Evolutionary conservation across 2,113 vertebrate genomes (phyloP).

Genomic region (Phocoena sinus): DNA sequence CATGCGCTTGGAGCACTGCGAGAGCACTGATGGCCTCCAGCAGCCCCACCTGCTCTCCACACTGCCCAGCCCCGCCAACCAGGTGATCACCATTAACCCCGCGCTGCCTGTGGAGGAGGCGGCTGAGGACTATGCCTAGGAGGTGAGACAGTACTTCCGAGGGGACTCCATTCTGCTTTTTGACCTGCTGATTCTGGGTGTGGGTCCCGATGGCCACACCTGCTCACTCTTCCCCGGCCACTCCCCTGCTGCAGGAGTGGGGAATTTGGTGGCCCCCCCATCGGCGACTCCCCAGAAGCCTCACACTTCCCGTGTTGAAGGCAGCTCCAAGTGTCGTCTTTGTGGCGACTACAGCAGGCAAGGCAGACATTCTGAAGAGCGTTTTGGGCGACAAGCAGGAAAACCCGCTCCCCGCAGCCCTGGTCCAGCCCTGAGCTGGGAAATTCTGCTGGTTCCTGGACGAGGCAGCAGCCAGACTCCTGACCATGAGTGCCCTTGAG

Average conservation of each 20-base stretch:
- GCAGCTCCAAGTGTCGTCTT: constrained; percentile 87
- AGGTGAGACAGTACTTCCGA: constrained; percentile 87
- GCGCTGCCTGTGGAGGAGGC: constrained; percentile 83
- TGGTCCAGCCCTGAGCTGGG: constrained; percentile 83
- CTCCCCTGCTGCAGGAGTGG: constrained; percentile 88
- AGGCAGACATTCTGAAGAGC: constrained; percentile 89
- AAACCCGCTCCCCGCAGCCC: constrained; percentile 83
- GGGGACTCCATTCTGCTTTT: constrained; percentile 85
- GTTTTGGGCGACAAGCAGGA: constrained; percentile 86
- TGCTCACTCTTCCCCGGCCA: constrained; percentile 93
- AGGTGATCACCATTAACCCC: constrained; percentile 83
- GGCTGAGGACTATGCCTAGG: constrained; percentile 86
- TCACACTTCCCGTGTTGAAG: constrained; percentile 90
- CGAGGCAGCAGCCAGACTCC: constrained; percentile 84
- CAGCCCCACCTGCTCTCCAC: constrained; percentile 85
- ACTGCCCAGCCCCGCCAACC: constrained; percentile 81
- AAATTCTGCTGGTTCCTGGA: constrained; percentile 91
- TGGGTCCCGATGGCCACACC: constrained; percentile 93
- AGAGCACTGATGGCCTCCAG: constrained; percentile 91
- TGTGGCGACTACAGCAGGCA: constrained; percentile 90
- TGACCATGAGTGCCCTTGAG: constrained; percentile 83
- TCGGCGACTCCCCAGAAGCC: constrained; percentile 83
- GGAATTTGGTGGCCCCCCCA: constrained; percentile 86
- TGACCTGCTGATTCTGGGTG: constrained; percentile 90
- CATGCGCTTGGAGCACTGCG: constrained; percentile 87